Base-by-base conservation (phyloP, 1,140 invertebrate species). In the Vanessa atalanta region DNA sequence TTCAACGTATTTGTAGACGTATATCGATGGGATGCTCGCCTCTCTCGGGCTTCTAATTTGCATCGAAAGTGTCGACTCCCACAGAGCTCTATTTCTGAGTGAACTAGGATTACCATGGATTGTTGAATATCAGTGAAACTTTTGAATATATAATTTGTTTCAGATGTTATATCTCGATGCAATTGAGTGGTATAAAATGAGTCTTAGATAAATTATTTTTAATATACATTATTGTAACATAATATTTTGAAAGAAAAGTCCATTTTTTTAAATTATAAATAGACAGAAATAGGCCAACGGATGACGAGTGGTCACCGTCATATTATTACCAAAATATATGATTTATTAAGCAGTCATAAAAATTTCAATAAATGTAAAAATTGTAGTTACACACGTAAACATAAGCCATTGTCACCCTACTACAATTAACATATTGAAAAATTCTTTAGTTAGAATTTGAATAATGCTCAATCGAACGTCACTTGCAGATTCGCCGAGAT, bases 31-130 rank as follows among this genome's bases (percentile, higher is more conserved):
- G 16, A 23, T 47, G 53, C 66, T 31, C n/a, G 26, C 26, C 26
- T 37, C 51, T 51, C 53, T 14, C n/a, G n/a, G 16, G 53, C 20
- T 55, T 57, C 43, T 26, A 47, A 69, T 69, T 69, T 69, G 37
- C 66, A 69, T 69, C 51, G 51, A 60, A 55, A 69, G 53, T 69
- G 66, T 60, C 16, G 53, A 61, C 31, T 61, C 57, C 57, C 57
- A 37, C 57, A 31, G 57, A 13, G 53, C 37, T 69, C 37, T 68
- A 60, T 69, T 47, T 60, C 1, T 69, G 20, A 61, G 57, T 61
- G 57, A 37, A 37, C 20, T 31, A 37, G 13, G 57, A 31, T 13
- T n/a, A 37, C 57, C 57, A 61, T 37, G 26, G 12, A 4, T 37
- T 61, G 2, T 61, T 31, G 6, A n/a, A 20, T 37, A 37, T 43